phyloP scores from a whole-genome alignment of 2,888 invertebrate species.

The Melipona beecheii region DNA sequence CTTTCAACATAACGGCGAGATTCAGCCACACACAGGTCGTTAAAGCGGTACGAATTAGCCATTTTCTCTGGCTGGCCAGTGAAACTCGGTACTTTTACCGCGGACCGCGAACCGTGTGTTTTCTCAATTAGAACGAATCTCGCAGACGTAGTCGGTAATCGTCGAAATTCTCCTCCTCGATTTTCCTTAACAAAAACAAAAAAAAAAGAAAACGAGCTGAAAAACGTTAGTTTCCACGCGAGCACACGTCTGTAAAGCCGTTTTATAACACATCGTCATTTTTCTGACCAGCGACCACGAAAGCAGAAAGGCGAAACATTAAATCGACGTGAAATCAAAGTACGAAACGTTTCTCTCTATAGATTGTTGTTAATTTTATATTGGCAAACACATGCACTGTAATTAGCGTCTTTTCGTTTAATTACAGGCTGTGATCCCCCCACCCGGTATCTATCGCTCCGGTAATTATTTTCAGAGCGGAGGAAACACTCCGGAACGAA shows the following conservation, averaged over 20 bases:
- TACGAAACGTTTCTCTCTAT: too few species aligned
- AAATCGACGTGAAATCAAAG: too few species aligned
- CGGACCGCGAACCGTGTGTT: slow-evolving; percentile 7
- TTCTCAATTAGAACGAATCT: slow-evolving; percentile 36
- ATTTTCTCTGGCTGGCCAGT: slow-evolving; percentile 18
- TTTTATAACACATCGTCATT: too few species aligned
- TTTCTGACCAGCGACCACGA: too few species aligned
- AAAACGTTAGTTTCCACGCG: not conserved
- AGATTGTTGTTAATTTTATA: not conserved
- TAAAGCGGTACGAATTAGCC: not conserved
- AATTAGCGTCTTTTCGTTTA: not conserved
- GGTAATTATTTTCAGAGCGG: slow-evolving; percentile 1
- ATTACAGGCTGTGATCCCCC: not conserved
- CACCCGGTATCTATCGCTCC: not conserved
- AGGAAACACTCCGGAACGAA: not conserved
- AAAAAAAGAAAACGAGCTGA: not conserved
- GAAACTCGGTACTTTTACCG: slow-evolving; percentile 40
- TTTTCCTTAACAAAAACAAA: not conserved
- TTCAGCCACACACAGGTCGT: not conserved
- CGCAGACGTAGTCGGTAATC: not conserved
- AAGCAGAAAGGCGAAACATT: not conserved
- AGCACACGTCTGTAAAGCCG: too few species aligned
- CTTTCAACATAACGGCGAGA: not conserved
- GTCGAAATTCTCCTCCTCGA: not conserved
- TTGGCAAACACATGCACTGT: not conserved